Base-by-base conservation (phyloP, 2,797 vertebrate genomes). In the Neosilurus hyrtlii region DNA sequence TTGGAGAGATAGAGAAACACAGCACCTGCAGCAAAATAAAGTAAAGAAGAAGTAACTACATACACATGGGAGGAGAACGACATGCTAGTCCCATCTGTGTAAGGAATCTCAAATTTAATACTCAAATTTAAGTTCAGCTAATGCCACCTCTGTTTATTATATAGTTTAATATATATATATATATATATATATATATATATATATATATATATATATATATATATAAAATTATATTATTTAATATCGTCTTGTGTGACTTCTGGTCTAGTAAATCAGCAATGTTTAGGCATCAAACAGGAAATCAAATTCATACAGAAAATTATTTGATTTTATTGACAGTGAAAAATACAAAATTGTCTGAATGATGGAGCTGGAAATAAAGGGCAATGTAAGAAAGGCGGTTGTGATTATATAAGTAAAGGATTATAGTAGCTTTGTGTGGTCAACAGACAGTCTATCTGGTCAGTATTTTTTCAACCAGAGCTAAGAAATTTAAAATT, bases 11-110 rank as follows among this genome's bases (percentile, higher is more conserved):
- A 70, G 63, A 26, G 26, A 51, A 81, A 72, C 22, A 65, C 30
- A 37, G 73, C 79, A 81, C 83, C 83, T 85, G 80, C 80, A 79
- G 76, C 43, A 20, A 72, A 73, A 63, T 65, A 85, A 80, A 84
- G 83, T 80, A 63, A 84, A 84, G 51, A 83, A 54, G 82, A 78
- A 61, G 63, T 54, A 43, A 26, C 26, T 59, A 3, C 20, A 72
- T 56, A 37, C 71, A 37, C 49, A 37, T 16, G 16, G 72, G 49
- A 66, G 49, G 11, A 66, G 61, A 63, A n/a, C 66, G 30, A 37
- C n/a, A 6, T 24, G 30, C 18, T 26, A 11, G 59, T 51, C 37
- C 37, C 67, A 80, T 65, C 59, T 65, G 57, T 63, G 56, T 22
- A 66, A 26, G 59, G 12, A 11, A 70, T 59, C n/a, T 74, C 54